A percentile compares a stretch with the other conserved stretches of the same genome.
Evolutionary conservation across 2,888 invertebrate species (phyloP).

Genomic region (Yponomeuta malinellus): DNA sequence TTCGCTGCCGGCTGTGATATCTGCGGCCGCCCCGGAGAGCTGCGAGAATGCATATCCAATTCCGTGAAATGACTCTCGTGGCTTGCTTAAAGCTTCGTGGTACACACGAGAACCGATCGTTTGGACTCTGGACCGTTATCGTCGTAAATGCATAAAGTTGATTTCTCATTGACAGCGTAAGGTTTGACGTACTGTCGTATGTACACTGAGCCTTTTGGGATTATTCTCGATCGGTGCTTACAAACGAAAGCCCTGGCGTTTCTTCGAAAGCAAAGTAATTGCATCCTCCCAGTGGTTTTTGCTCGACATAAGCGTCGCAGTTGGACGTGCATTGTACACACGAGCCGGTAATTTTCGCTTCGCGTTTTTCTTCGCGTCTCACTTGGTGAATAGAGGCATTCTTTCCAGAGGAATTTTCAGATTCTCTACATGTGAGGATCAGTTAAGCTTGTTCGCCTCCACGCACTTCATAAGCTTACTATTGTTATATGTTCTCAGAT

Average conservation of each 20-base stretch:
- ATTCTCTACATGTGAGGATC: not conserved
- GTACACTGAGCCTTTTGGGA: not conserved
- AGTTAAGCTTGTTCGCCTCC: not conserved
- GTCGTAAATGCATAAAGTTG: too few species aligned
- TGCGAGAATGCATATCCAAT: slow-evolving; percentile 8
- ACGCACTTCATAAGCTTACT: not conserved
- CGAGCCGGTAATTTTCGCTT: slow-evolving; percentile 9
- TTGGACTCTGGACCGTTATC: too few species aligned
- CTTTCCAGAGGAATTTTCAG: not conserved
- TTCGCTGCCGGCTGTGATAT: not conserved
- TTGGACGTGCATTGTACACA: slow-evolving; percentile 6
- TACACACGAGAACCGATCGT: too few species aligned
- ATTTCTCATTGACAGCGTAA: too few species aligned
- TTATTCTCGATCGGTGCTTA: not conserved
- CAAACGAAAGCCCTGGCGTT: not conserved
- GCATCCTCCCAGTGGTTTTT: slow-evolving; percentile 35
- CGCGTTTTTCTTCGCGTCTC: slow-evolving; percentile 8
- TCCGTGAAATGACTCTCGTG: slow-evolving; percentile 6
- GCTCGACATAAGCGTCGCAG: slow-evolving; percentile 20
- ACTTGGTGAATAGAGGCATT: slow-evolving; percentile 2
- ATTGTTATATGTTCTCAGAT: not conserved
- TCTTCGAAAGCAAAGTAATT: slow-evolving; percentile 49
- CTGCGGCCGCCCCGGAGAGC: not conserved
- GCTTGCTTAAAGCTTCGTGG: not conserved
- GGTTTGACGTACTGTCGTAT: too few species aligned